Percentiles rank a stretch among this genome's conserved stretches.
phyloP scores from a whole-genome alignment of 1,140 invertebrate genomes.

The Achatina immaculata region DNA sequence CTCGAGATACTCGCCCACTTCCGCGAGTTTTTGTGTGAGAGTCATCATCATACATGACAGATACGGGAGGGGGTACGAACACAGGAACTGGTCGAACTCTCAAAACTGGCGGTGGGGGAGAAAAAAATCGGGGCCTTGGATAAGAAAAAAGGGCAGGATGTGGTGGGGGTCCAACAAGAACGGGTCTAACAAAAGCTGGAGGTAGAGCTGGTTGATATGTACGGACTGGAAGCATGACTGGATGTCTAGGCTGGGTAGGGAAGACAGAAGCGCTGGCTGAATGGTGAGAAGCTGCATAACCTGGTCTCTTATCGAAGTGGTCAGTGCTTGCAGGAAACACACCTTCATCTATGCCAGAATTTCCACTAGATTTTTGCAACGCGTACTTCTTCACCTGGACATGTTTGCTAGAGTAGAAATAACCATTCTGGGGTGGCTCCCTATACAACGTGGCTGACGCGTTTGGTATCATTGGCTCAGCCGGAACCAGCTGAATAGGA shows the following conservation, averaged over 20 bases:
- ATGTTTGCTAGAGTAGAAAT: slow-evolving; percentile 59
- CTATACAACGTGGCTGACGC: slow-evolving; percentile 58
- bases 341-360: slow-evolving; percentile 31
- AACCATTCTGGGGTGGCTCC: slow-evolving; percentile 57
- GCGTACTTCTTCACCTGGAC: slow-evolving; percentile 59
- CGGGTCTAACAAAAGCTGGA: slow-evolving; percentile 22
- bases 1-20: slow-evolving; percentile 11
- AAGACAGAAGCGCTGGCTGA: slow-evolving; percentile 15
- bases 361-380: neutral
- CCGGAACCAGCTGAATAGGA: slow-evolving; percentile 19
- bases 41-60: slow-evolving; percentile 26
- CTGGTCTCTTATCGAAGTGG: slow-evolving; percentile 4
- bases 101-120: slow-evolving; percentile 35
- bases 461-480: slow-evolving; percentile 17
- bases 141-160: slow-evolving; percentile 50
- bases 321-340: slow-evolving; percentile 9
- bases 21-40: slow-evolving; percentile 39
- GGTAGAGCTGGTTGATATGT: slow-evolving; percentile 22
- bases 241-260: slow-evolving; percentile 15
- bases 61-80: slow-evolving; percentile 43
- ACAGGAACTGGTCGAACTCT: slow-evolving; percentile 43
- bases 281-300: slow-evolving; percentile 9
- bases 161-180: slow-evolving; percentile 33
- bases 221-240: slow-evolving; percentile 35
- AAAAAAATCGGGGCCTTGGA: slow-evolving; percentile 40